phyloP scores from a whole-genome alignment of 2,888 invertebrate genomes.

The Ellobium chinense region DNA sequence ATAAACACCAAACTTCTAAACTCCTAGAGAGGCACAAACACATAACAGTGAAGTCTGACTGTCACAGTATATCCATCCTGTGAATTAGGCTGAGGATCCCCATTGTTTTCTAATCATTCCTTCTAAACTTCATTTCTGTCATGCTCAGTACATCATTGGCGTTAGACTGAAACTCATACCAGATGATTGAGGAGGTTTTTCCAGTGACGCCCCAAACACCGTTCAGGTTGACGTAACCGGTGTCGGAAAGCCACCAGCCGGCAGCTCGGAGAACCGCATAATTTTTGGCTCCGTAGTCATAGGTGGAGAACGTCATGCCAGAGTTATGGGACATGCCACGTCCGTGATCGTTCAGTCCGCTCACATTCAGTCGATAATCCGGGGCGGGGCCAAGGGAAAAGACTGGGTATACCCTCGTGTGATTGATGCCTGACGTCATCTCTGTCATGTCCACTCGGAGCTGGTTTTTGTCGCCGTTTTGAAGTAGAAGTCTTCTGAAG shows the following conservation, averaged over 20 bases:
- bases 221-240: conserved; percentile 28
- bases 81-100: too few relatives aligned
- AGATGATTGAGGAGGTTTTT: conserved; percentile 2
- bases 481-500: conserved; percentile 9
- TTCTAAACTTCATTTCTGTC: conserved; percentile 28
- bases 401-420: conserved; percentile 10
- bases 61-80: too few relatives aligned
- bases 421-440: background rate
- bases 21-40: too few relatives aligned
- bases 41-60: too few relatives aligned
- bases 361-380: background rate
- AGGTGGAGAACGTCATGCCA: conserved; percentile 10
- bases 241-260: conserved; percentile 9
- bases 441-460: conserved; percentile 22
- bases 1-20: too few relatives aligned
- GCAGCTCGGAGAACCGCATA: background rate
- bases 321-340: background rate
- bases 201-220: conserved; percentile 20
- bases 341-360: background rate
- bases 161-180: conserved; percentile 17
- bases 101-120: too few relatives aligned
- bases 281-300: background rate
- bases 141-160: background rate
- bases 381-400: background rate
- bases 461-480: conserved; percentile 18